A percentile compares a stretch with the other conserved stretches of the same genome.
Evolutionary conservation across 2,888 invertebrate genomes (phyloP).

Genomic region (Pseudanteris insignis): DNA sequence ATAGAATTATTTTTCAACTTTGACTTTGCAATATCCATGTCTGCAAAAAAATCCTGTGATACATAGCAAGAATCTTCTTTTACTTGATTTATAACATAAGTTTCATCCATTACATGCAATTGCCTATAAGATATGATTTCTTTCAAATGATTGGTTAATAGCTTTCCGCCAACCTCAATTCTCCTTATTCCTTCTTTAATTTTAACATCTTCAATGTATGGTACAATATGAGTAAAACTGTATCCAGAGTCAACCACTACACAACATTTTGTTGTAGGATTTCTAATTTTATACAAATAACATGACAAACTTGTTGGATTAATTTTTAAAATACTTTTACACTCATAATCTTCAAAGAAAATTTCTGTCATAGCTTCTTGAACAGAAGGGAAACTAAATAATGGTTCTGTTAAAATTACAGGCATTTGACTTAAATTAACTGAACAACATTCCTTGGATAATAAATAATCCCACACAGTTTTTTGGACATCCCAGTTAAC

Average conservation of each 20-base stretch:
- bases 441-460: constrained; percentile 84
- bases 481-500: constrained; percentile 97
- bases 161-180: constrained; percentile 96
- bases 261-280: constrained; percentile 71
- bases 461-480: constrained; percentile 94
- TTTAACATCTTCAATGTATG: constrained; percentile 79
- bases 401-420: constrained; percentile 91
- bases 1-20: constrained; percentile 75
- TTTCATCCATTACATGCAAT: constrained; percentile 98
- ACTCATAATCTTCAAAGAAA: constrained; percentile 97
- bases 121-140: constrained; percentile 97
- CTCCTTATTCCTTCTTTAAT: constrained; percentile 78
- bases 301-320: constrained; percentile 85
- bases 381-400: constrained; percentile 90
- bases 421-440: constrained; percentile 81
- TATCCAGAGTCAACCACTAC: constrained; percentile 94
- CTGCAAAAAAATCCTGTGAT: constrained; percentile 81
- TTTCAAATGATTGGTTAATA: constrained; percentile 96
- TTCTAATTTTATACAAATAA: constrained; percentile 73
- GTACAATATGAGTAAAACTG: constrained; percentile 94
- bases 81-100: constrained; percentile 96
- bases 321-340: constrained; percentile 80
- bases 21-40: constrained; percentile 75
- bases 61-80: constrained; percentile 98
- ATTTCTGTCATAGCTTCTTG: constrained; percentile 96